Evolutionary conservation across 2,113 vertebrate genomes (phyloP).

Genomic region (Aspidoscelis tigris): DNA sequence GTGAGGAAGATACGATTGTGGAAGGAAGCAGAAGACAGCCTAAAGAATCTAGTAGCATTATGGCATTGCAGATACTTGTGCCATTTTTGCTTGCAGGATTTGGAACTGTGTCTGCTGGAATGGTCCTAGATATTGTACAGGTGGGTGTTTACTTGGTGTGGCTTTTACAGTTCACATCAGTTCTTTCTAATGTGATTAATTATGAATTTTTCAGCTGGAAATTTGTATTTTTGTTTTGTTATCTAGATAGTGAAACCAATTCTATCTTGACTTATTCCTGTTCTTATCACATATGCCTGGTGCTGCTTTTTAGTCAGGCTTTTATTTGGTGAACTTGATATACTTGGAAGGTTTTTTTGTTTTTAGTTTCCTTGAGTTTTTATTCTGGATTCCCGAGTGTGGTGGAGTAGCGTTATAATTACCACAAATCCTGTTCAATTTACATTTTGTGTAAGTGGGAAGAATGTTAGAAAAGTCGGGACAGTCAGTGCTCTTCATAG

Average conservation of each 20-base stretch:
- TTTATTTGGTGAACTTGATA: neutral
- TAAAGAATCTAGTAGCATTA: constrained; percentile 89
- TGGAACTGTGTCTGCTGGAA: constrained; percentile 94
- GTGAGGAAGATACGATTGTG: constrained; percentile 69
- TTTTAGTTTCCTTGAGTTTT: neutral
- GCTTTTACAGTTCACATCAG: neutral
- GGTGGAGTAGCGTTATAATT: neutral
- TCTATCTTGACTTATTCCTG: neutral
- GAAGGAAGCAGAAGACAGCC: constrained; percentile 78
- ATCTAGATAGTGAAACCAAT: neutral
- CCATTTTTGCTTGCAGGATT: constrained; percentile 95
- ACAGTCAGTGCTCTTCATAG: neutral
- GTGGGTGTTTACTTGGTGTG: constrained; percentile 73
- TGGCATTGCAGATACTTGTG: constrained; percentile 92
- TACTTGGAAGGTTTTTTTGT: no score
- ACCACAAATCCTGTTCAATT: neutral
- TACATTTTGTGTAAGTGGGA: neutral
- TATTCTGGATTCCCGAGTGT: neutral
- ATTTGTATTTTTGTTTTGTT: neutral
- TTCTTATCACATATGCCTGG: neutral
- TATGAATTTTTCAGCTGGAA: neutral
- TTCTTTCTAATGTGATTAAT: neutral
- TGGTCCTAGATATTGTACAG: constrained; percentile 97
- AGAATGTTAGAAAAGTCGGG: neutral
- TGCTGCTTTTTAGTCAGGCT: neutral